phyloP scores from a whole-genome alignment of 1,140 invertebrate species.

The Drosophila virilis region DNA sequence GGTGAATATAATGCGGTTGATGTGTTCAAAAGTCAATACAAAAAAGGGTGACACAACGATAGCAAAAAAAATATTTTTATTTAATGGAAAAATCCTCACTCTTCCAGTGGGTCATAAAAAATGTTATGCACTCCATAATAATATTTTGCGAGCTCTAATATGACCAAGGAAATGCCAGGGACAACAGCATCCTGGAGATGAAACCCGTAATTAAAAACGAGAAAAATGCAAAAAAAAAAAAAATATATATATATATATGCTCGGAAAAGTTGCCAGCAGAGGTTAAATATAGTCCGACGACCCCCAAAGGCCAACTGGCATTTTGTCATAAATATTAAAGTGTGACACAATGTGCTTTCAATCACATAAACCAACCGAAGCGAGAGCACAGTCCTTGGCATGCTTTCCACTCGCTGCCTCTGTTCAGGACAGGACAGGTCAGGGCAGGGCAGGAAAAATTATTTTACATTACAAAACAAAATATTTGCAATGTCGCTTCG shows the following conservation, averaged over 20 bases:
- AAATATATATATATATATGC: neutral
- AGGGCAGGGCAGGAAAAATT: slow-evolving; percentile 19
- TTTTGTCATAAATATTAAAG: slow-evolving; percentile 77
- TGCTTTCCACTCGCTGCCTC: slow-evolving; percentile 33
- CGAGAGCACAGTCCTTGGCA: slow-evolving; percentile 52
- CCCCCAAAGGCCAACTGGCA: slow-evolving; percentile 45
- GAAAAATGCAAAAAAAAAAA: neutral
- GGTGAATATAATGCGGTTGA: slow-evolving; percentile 62
- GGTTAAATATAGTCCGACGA: slow-evolving; percentile 51
- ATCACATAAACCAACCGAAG: slow-evolving; percentile 50
- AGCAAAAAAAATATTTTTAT: slow-evolving; percentile 18
- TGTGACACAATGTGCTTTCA: slow-evolving; percentile 57
- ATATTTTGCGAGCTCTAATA: slow-evolving; percentile 38
- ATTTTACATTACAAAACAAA: slow-evolving; percentile 49
- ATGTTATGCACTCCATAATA: slow-evolving; percentile 46
- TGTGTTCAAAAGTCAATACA: slow-evolving; percentile 71
- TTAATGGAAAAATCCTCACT: slow-evolving; percentile 69
- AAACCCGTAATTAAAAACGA: slow-evolving; percentile 67
- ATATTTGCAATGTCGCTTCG: slow-evolving; percentile 45
- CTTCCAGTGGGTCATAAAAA: slow-evolving; percentile 54
- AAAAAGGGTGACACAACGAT: slow-evolving; percentile 28
- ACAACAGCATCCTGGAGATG: slow-evolving; percentile 26
- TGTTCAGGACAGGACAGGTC: neutral
- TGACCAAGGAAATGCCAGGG: slow-evolving; percentile 20
- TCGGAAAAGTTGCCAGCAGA: slow-evolving; percentile 35